A percentile compares a stretch with the other conserved stretches of the same genome.
Conservation (phyloP, 2,888 invertebrate species). For the Leptopilina drosophilae region DNA sequence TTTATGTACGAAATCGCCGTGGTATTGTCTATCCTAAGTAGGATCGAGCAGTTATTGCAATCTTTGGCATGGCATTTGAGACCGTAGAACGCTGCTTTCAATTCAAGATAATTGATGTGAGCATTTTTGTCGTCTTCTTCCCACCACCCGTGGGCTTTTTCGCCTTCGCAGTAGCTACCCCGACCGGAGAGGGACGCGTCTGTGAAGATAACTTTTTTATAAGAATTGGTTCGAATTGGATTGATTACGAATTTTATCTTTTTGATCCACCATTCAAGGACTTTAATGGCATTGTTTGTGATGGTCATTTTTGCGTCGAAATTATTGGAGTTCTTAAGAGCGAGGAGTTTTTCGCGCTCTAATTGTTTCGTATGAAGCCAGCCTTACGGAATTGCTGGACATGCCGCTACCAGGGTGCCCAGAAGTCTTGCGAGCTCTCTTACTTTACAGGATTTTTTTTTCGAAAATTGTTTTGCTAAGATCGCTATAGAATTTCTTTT, state of each 20-base stretch:
- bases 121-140: neutral
- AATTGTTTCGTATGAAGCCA: neutral
- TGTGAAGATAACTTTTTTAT: no score
- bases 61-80: neutral
- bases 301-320: neutral
- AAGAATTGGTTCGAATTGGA: no score
- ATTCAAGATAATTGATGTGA: neutral
- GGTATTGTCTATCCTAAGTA: neutral
- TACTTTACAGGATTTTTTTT: neutral
- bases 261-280: no score
- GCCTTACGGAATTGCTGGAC: neutral
- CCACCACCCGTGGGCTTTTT: neutral
- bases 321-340: neutral
- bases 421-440: neutral
- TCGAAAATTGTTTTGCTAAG: neutral
- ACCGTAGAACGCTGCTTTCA: neutral
- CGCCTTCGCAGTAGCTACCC: no score
- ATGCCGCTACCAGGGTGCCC: neutral
- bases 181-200: no score
- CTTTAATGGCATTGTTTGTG: no score
- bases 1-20: conserved; percentile 1
- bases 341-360: neutral
- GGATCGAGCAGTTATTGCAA: neutral
- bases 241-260: no score
- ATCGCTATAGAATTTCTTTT: neutral